Evolutionary conservation across 64 coral and sea anemone genomes (phyloP), one percentile per base, ranked within the genome.

Genomic region (Stylophora pistillata): DNA sequence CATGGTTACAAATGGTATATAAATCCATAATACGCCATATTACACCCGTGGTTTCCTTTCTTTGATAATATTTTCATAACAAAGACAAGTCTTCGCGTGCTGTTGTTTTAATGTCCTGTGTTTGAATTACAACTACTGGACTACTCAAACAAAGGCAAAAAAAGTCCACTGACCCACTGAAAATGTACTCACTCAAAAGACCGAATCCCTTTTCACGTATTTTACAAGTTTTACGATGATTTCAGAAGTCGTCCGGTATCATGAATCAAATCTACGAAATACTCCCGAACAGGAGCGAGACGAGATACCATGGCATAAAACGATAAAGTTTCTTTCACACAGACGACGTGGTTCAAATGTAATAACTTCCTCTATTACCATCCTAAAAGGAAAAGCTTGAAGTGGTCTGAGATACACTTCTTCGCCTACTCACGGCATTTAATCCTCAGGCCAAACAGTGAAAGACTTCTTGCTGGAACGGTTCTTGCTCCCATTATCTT

Each of bases 11-110:
- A 23, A 66, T 53, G 80, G 21, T 41, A 53, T 64, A 69, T 69
- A 53, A 23, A 83, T 4, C 60, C 26, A 15, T 37, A n/a, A 9
- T 47, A 47, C 7, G 80, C 23, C 65, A 9, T 68, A 53, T 65
- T 63, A 69, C 80, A 53, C 80, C 20, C 32, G 62, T 18, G 31
- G 34, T 28, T 69, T 83, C 23, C 17, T 66, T 69, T 68, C 65
- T 29, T 16, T 69, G 80, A 84, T 13, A 54, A 84, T 69, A 84
- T 84, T 84, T 68, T 84, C 80, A 84, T 69, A 84, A 84, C 61
- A 84, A 84, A 84, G 20, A 5, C 80, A 21, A 21, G 37, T 62
- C 10, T 31, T 70, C 29, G 80, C 29, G 21, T 12, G 13, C 62
- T 53, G 56, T 56, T 79, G 55, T 23, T 84, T 84, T 63, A 84